phyloP scores from a whole-genome alignment of 1,140 invertebrate species.

The Ceratoteleas bidentatus region DNA sequence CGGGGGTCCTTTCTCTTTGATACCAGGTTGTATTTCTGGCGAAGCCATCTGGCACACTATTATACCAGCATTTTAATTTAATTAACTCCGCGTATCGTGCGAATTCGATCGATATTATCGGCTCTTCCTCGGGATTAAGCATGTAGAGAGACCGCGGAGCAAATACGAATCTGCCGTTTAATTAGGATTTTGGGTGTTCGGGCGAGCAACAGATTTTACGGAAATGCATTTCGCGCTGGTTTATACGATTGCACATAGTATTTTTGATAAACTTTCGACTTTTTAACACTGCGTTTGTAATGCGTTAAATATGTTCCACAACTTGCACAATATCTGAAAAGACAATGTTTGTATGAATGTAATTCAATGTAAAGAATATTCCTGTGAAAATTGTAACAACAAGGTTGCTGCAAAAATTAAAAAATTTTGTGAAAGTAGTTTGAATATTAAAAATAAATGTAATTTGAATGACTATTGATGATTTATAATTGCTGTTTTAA shows the following conservation, averaged over 20 bases:
- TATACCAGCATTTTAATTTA: constrained; percentile 82
- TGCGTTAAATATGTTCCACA: neutral
- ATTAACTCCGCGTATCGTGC: constrained; percentile 77
- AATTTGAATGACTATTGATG: too few species aligned
- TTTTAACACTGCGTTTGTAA: constrained; percentile 17
- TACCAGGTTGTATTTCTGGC: constrained; percentile 78
- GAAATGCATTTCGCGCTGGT: constrained; percentile 62
- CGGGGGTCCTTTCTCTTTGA: constrained; percentile 67
- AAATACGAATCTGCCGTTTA: constrained; percentile 79
- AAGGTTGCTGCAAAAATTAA: too few species aligned
- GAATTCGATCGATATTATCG: constrained; percentile 80
- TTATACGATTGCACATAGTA: constrained; percentile 30
- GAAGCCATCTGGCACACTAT: constrained; percentile 79
- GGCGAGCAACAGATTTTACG: constrained; percentile 78
- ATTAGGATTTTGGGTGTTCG: constrained; percentile 79
- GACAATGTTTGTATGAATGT: too few species aligned
- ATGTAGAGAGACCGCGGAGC: constrained; percentile 72
- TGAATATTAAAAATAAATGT: too few species aligned
- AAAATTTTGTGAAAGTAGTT: too few species aligned
- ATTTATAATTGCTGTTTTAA: too few species aligned
- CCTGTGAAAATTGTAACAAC: too few species aligned
- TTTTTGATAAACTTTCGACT: constrained; percentile 46
- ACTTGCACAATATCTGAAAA: too few species aligned
- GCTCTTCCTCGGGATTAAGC: constrained; percentile 78
- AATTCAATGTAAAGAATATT: too few species aligned